Evolutionary conservation across 2,888 invertebrate genomes (phyloP).

Genomic region (Lithophane leautieri): DNA sequence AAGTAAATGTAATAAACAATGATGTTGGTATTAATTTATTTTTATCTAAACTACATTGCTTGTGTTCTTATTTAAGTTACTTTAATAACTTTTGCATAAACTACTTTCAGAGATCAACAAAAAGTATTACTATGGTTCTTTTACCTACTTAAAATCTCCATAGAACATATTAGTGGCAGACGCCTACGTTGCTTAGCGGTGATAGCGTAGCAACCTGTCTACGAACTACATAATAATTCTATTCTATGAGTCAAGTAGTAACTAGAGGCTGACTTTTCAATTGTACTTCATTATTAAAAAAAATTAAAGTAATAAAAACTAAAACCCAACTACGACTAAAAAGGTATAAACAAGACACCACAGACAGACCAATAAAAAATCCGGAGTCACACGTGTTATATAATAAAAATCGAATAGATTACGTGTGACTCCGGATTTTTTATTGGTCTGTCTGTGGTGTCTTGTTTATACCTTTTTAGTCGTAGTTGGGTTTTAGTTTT

Average conservation of each 20-base stretch:
- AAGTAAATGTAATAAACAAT: not conserved
- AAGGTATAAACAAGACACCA: no score
- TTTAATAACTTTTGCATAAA: not conserved
- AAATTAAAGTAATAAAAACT: no score
- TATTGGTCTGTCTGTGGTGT: no score
- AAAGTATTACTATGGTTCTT: not conserved
- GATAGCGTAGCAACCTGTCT: constrained; percentile 4
- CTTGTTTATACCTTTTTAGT: no score
- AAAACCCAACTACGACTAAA: no score
- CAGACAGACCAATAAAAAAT: no score
- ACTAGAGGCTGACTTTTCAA: not conserved
- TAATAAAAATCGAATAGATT: no score
- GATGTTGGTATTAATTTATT: not conserved
- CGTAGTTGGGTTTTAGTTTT: no score
- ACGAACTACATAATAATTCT: not conserved
- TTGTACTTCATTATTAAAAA: not conserved
- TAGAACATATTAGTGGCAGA: not conserved
- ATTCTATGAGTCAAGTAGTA: not conserved
- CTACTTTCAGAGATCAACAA: not conserved
- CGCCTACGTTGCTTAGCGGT: not conserved
- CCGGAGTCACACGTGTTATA: no score
- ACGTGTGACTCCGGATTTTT: no score
- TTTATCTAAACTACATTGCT: not conserved
- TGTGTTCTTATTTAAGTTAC: not conserved
- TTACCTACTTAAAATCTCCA: not conserved